phyloP scores from a whole-genome alignment of 2,888 invertebrate genomes.

The Ennomos quercinarius region DNA sequence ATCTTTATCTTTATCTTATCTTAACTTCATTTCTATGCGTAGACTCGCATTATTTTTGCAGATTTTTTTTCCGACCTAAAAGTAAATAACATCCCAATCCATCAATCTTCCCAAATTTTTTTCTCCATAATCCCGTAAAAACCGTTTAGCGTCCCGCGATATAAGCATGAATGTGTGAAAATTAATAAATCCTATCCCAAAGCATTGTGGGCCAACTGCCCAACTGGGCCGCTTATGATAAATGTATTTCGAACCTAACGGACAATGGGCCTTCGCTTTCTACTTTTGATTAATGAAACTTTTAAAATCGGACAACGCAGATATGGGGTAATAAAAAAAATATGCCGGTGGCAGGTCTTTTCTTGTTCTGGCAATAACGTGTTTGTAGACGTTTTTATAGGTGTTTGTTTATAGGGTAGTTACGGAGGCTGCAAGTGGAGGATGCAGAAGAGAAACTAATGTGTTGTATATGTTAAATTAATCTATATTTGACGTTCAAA shows the following conservation, averaged over 20 bases:
- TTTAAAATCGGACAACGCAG: conserved; percentile 51
- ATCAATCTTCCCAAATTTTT: conserved; percentile 37
- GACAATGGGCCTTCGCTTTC: conserved; percentile 58
- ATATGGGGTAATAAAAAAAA: conserved; percentile 25
- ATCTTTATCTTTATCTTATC: no score
- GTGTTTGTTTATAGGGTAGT: no score
- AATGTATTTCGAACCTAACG: conserved; percentile 68
- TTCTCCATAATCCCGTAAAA: conserved; percentile 30
- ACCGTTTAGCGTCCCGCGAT: conserved; percentile 39
- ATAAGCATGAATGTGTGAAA: conserved; percentile 59
- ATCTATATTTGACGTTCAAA: no score
- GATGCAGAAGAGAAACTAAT: no score
- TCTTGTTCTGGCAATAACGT: conserved; percentile 11
- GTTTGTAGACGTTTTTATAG: conserved; percentile 1
- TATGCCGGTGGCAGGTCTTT: conserved; percentile 20
- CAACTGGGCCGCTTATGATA: conserved; percentile 65
- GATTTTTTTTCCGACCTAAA: background rate
- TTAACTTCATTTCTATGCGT: no score
- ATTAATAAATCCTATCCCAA: conserved; percentile 63
- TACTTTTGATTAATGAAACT: conserved; percentile 61
- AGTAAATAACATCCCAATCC: conserved; percentile 16
- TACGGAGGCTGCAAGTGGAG: no score
- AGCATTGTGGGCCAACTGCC: conserved; percentile 46
- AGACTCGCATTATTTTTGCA: no score
- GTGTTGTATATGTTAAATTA: no score